Percentiles rank a stretch among this genome's conserved stretches.
These are phyloP conservation scores for Limonius californicus DNA, from an alignment of 1,140 invertebrate genomes.

Conservation along the genomic window DNA sequence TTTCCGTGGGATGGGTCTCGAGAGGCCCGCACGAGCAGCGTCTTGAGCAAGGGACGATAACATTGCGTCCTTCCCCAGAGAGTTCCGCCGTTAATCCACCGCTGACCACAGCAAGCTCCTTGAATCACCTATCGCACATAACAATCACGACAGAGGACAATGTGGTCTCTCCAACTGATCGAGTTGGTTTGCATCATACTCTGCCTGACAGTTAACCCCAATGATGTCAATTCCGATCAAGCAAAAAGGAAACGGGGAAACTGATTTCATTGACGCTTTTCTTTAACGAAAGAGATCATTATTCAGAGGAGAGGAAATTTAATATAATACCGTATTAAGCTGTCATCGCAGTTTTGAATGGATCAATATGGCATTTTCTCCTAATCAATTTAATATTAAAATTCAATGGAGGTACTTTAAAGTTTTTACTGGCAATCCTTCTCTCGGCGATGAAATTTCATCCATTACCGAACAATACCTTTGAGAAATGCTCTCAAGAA, in stretches of 20 bases:
- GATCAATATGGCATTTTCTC: slow-evolving; percentile 24
- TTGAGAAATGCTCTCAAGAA: slow-evolving; percentile 21
- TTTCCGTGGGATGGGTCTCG: slow-evolving; percentile 21
- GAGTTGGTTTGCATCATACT: slow-evolving; percentile 24
- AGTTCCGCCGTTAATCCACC: slow-evolving; percentile 27
- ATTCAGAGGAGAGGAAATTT: slow-evolving; percentile 24
- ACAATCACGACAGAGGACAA: slow-evolving; percentile 26
- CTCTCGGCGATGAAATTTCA: slow-evolving; percentile 19
- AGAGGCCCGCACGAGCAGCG: slow-evolving; percentile 4
- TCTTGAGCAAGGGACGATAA: slow-evolving; percentile 22
- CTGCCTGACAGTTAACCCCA: slow-evolving; percentile 23
- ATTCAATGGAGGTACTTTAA: slow-evolving; percentile 22
- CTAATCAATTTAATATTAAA: slow-evolving; percentile 22
- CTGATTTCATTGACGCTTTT: slow-evolving; percentile 18
- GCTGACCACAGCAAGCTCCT: slow-evolving; percentile 30
- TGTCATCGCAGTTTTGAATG: slow-evolving; percentile 16
- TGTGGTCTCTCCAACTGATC: slow-evolving; percentile 19
- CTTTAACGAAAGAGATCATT: slow-evolving; percentile 23
- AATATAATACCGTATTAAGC: slow-evolving; percentile 25
- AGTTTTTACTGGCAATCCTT: slow-evolving; percentile 12
- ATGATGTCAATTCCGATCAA: slow-evolving; percentile 23
- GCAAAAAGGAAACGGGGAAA: slow-evolving; percentile 19
- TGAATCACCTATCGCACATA: slow-evolving; percentile 30
- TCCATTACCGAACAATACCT: slow-evolving; percentile 26
- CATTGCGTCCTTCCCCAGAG: slow-evolving; percentile 20